These are phyloP conservation scores for Paguma larvata DNA, from an alignment of 2,797 vertebrate genomes.

Conservation along the genomic window DNA sequence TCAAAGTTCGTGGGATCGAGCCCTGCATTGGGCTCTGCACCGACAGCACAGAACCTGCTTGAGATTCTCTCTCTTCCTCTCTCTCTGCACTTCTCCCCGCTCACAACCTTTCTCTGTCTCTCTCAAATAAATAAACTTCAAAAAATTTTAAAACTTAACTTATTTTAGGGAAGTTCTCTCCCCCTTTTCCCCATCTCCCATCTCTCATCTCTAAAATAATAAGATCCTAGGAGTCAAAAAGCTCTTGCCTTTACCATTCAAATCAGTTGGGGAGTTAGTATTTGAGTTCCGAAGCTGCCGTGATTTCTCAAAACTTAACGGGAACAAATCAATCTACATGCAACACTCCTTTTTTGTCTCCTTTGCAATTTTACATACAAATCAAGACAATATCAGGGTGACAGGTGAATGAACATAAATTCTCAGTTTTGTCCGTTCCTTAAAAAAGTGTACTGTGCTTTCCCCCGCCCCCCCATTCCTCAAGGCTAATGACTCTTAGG, in stretches of 20 bases:
- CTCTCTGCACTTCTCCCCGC: no score
- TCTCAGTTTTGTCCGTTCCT: conserved; percentile 26
- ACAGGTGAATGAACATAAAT: conserved; percentile 45
- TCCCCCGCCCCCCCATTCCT: not conserved
- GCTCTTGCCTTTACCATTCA: not conserved
- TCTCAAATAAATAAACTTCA: no score
- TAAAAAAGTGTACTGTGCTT: not conserved
- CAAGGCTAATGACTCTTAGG: conserved; percentile 1
- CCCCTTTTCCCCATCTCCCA: no score
- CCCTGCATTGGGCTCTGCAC: no score
- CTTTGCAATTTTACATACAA: conserved; percentile 14
- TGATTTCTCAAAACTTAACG: conserved; percentile 18
- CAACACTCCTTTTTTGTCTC: not conserved
- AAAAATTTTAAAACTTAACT: not conserved
- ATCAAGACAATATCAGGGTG: conserved; percentile 8
- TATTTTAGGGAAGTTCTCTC: not conserved
- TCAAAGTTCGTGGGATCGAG: no score
- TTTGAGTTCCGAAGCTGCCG: conserved; percentile 3
- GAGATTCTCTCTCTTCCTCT: no score
- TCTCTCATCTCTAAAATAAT: not conserved
- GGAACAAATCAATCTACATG: not conserved
- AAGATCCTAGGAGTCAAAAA: conserved; percentile 9
- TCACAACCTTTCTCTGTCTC: no score
- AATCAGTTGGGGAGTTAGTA: not conserved
- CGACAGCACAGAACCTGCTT: no score